A percentile compares a stretch with the other conserved stretches of the same genome.
Conservation (phyloP, 92 coral and sea anemone genomes). For the Parazoanthus darwini region DNA sequence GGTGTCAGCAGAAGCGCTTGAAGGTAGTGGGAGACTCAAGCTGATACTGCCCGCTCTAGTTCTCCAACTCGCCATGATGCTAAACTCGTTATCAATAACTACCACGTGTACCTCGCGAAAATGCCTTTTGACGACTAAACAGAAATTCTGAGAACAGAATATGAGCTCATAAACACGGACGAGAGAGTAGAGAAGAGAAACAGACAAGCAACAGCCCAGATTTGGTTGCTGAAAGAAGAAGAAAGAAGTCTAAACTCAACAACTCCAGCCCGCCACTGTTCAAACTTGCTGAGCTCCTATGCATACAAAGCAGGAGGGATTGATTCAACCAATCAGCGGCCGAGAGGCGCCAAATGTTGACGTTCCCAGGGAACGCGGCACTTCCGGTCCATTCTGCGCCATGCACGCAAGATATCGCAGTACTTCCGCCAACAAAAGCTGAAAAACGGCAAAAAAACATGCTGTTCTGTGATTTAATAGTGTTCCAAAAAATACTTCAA, state of each 20-base stretch:
- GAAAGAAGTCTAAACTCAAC: slow-evolving; percentile 45
- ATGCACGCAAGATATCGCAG: neutral
- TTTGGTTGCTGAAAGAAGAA: slow-evolving; percentile 21
- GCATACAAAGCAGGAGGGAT: slow-evolving; percentile 53
- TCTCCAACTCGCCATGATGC: slow-evolving; percentile 85
- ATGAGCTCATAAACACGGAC: slow-evolving; percentile 2
- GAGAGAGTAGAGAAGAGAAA: neutral
- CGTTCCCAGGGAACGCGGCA: slow-evolving; percentile 61
- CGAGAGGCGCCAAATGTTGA: slow-evolving; percentile 62
- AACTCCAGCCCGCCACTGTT: slow-evolving; percentile 67
- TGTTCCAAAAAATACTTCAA: no score
- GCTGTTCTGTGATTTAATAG: no score
- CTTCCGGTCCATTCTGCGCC: slow-evolving; percentile 28
- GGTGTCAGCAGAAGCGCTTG: slow-evolving; percentile 58
- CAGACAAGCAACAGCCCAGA: neutral
- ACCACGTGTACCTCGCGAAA: slow-evolving; percentile 44
- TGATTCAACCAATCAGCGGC: slow-evolving; percentile 64
- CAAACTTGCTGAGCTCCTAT: slow-evolving; percentile 46
- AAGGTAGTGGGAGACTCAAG: slow-evolving; percentile 67
- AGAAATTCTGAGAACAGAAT: neutral
- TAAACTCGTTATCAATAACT: slow-evolving; percentile 51
- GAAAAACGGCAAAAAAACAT: no score
- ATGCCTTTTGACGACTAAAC: slow-evolving; percentile 40
- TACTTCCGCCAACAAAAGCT: no score
- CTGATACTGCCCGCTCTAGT: slow-evolving; percentile 86